Percentiles rank a stretch among this genome's conserved stretches.
Evolutionary conservation across 2,888 invertebrate genomes (phyloP).

Genomic region (Drosophila prostipennis): DNA sequence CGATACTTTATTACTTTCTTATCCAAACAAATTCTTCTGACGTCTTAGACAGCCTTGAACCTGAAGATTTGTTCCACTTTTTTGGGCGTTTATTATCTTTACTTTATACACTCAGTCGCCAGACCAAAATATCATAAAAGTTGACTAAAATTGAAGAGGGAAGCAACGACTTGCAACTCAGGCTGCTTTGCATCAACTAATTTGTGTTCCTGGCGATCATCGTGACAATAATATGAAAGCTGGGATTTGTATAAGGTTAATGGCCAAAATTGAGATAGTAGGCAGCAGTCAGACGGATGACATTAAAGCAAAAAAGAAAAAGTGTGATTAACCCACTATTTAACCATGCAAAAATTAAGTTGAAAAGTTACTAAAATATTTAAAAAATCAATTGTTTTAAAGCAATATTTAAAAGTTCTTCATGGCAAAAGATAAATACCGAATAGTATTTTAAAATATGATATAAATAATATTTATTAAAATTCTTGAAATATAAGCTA

Average conservation of each 20-base stretch:
- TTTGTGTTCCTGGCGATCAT: not conserved
- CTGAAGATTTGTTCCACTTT: not conserved
- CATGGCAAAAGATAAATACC: too few relatives aligned
- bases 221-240: not conserved
- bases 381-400: too few relatives aligned
- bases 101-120: not conserved
- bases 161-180: not conserved
- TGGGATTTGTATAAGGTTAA: not conserved
- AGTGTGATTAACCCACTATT: not conserved
- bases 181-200: not conserved
- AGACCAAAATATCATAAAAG: not conserved
- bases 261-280: not conserved
- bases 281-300: not conserved
- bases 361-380: too few relatives aligned
- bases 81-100: not conserved
- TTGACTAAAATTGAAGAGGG: not conserved
- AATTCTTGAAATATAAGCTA: too few relatives aligned
- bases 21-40: not conserved
- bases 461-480: too few relatives aligned
- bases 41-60: not conserved
- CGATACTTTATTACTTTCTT: not conserved
- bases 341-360: too few relatives aligned
- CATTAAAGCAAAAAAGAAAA: not conserved
- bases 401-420: too few relatives aligned
- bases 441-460: too few relatives aligned